Conservation (phyloP, 2,888 invertebrate genomes). For the Cyrtodaria siliqua region DNA sequence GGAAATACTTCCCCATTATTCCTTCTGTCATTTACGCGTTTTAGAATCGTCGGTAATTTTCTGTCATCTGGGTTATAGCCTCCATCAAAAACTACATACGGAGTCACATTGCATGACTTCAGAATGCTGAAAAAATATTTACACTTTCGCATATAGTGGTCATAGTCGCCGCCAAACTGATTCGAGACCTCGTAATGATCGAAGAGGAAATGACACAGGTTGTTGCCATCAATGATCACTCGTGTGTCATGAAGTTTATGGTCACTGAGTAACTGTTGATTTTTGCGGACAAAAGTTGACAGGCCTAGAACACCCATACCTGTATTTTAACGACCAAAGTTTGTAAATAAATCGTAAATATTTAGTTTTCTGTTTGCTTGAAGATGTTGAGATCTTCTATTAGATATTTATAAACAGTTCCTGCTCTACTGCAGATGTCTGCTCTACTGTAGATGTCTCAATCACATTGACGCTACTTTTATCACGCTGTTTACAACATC, state of each 20-base stretch:
- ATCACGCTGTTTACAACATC: no score
- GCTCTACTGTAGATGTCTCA: no score
- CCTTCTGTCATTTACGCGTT: slow-evolving; percentile 77
- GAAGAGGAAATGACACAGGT: slow-evolving; percentile 82
- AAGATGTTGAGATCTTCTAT: no score
- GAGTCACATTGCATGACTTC: slow-evolving; percentile 75
- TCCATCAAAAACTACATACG: slow-evolving; percentile 85
- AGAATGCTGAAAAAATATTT: slow-evolving; percentile 76
- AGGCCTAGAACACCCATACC: slow-evolving; percentile 96
- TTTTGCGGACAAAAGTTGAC: slow-evolving; percentile 88
- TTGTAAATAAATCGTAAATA: no score
- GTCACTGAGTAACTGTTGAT: slow-evolving; percentile 86
- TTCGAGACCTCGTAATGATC: slow-evolving; percentile 74
- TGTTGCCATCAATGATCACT: slow-evolving; percentile 85
- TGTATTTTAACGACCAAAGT: no score
- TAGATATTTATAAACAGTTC: no score
- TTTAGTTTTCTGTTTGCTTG: no score
- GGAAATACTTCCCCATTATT: slow-evolving; percentile 90
- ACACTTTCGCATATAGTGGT: slow-evolving; percentile 73
- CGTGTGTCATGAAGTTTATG: slow-evolving; percentile 78
- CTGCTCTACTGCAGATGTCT: no score
- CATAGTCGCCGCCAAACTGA: slow-evolving; percentile 85
- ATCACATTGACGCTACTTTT: no score
- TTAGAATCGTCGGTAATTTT: slow-evolving; percentile 80
- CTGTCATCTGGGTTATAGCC: slow-evolving; percentile 81